These are phyloP conservation scores for Torymus auratus DNA, from an alignment of 2,888 invertebrate species.

Conservation along the genomic window DNA sequence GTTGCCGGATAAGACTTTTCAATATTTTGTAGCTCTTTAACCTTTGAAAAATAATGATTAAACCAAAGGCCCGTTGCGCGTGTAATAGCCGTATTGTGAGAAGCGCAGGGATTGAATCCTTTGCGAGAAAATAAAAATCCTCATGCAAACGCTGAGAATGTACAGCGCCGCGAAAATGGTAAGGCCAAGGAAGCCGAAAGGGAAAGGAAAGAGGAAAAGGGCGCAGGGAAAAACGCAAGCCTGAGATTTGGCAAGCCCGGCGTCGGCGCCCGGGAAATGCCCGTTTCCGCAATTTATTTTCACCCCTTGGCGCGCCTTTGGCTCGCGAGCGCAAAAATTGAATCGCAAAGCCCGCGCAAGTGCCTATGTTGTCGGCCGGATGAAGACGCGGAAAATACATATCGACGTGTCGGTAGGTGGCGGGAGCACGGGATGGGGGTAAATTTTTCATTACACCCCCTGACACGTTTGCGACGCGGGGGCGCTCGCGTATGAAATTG, in stretches of 20 bases:
- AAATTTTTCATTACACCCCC: slow-evolving; percentile 70
- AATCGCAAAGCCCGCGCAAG: slow-evolving; percentile 15
- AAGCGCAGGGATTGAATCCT: too few species aligned
- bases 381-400: slow-evolving; percentile 32
- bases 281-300: slow-evolving; percentile 56
- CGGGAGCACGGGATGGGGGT: slow-evolving; percentile 54
- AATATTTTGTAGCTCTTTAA: too few species aligned
- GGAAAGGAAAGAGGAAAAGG: not conserved
- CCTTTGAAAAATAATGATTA: too few species aligned
- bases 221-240: slow-evolving; percentile 35
- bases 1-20: too few species aligned
- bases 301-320: slow-evolving; percentile 30
- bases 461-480: slow-evolving; percentile 68
- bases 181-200: slow-evolving; percentile 10
- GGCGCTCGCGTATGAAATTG: slow-evolving; percentile 71
- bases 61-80: too few species aligned
- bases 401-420: not conserved
- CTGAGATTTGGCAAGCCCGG: slow-evolving; percentile 45
- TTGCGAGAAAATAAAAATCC: too few species aligned
- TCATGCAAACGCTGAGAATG: too few species aligned
- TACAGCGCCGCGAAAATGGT: not conserved
- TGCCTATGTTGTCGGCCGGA: not conserved
- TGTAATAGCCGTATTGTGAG: too few species aligned
- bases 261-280: slow-evolving; percentile 46
- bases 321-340: slow-evolving; percentile 45